These are phyloP conservation scores for Drosophila guanche DNA, from an alignment of 1,140 invertebrate species.

Conservation along the genomic window DNA sequence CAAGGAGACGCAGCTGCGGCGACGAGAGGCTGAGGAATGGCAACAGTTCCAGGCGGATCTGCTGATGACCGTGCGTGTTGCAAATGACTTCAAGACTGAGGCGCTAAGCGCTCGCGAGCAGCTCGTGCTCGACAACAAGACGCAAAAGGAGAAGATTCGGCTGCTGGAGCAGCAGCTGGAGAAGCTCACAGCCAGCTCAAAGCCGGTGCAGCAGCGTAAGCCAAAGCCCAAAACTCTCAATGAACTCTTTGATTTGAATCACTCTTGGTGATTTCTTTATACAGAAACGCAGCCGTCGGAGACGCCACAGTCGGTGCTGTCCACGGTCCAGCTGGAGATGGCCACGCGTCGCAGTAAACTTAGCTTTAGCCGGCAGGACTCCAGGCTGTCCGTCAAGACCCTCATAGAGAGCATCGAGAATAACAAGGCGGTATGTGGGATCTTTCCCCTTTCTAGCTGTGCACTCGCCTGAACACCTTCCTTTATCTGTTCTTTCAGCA, in stretches of 20 bases:
- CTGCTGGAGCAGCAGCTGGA: conserved; percentile 91
- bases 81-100: conserved; percentile 97
- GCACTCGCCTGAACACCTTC: not conserved
- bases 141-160: conserved; percentile 90
- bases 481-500: conserved; percentile 22
- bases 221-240: not conserved
- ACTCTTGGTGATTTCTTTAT: not conserved
- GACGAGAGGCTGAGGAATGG: conserved; percentile 92
- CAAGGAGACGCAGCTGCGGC: conserved; percentile 86
- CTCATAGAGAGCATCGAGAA: conserved; percentile 96
- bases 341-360: conserved; percentile 86
- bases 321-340: conserved; percentile 86
- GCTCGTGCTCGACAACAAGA: conserved; percentile 91
- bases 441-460: not conserved
- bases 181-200: conserved; percentile 84
- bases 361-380: conserved; percentile 88
- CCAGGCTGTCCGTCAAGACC: conserved; percentile 93
- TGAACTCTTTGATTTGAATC: not conserved
- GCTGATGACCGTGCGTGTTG: conserved; percentile 95
- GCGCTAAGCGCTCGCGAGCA: conserved; percentile 92
- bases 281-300: conserved; percentile 83
- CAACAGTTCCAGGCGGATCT: conserved; percentile 96
- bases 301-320: conserved; percentile 84
- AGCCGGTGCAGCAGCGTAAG: conserved; percentile 66
- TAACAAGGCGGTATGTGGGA: conserved; percentile 89